Evolutionary conservation across 1,140 invertebrate genomes (phyloP), one percentile per base, ranked within the genome.

Genomic region (Drosophila dunni): DNA sequence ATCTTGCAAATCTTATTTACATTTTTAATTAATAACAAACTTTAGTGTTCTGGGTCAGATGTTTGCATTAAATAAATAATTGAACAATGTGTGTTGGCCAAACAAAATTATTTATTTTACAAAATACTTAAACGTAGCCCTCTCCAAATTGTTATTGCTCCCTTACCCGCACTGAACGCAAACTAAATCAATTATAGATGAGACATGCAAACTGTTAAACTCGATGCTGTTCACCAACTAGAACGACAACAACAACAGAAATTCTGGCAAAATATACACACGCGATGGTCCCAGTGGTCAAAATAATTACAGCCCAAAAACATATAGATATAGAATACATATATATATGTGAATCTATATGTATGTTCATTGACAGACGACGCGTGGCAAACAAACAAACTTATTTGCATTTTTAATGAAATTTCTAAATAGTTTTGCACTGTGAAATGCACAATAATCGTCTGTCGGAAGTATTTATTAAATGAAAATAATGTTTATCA

Each of bases 351-450:
- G 3, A 13, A 33, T 15, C 29, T 17, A 1, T 51, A 9, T 24
- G 13, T 15, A 13, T 4, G 44, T 42, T 33, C 56, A 42, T 62
- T 51, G 64, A 65, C 63, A 65, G 50, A 33, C 50, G 78, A 57
- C 60, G 54, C 42, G 54, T 63, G 64, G 60, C 79, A 78, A 88
- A 83, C 83, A 84, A 88, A 88, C 78, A 89, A 89, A 89, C 80
- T 90, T 78, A 89, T 89, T 89, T 89, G 78, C 84, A 89, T 89
- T 89, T 84, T 89, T 89, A 90, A 89, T 89, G 84, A 80, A 78
- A 81, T 89, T 89, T 78, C 74, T 53, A 84, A 89, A 89, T 85
- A 78, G 63, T 61, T 78, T 67, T 51, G 42, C 38, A 9, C 58
- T 61, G 7, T 60, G 45, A 78, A 78, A 75, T 76, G 82, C 70